These are phyloP conservation scores for Actenoides hombroni DNA, from an alignment of 2,113 vertebrate genomes.

Conservation along the genomic window DNA sequence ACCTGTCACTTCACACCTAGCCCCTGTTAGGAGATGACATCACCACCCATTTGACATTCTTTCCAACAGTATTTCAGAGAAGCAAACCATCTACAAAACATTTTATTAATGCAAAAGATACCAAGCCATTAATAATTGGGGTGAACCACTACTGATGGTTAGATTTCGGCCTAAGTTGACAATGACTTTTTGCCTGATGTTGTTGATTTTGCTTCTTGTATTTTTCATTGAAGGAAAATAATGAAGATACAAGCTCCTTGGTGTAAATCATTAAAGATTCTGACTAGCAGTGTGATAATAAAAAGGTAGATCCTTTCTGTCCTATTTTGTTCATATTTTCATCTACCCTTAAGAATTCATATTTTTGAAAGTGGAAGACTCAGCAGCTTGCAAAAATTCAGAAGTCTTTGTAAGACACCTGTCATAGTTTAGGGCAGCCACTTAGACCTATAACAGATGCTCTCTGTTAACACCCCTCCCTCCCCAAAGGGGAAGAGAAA, in stretches of 20 bases:
- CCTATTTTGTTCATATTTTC: background rate
- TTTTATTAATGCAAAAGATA: background rate
- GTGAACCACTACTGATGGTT: background rate
- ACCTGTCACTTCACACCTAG: background rate
- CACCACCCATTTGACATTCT: background rate
- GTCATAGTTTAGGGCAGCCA: too few relatives aligned
- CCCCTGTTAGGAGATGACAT: background rate
- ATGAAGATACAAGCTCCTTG: background rate
- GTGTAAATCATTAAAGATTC: background rate
- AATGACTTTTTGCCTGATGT: background rate
- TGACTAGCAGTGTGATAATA: background rate
- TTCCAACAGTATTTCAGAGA: background rate
- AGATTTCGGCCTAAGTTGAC: conserved; percentile 26
- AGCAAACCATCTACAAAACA: background rate
- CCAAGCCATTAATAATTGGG: background rate
- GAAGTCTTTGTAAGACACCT: background rate
- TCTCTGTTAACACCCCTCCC: too few relatives aligned
- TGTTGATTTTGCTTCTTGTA: background rate
- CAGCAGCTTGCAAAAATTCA: background rate
- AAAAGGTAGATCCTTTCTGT: background rate
- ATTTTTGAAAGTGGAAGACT: background rate
- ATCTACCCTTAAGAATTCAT: background rate
- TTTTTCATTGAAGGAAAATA: background rate
- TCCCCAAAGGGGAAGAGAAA: too few relatives aligned
- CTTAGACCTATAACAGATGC: too few relatives aligned